phyloP scores from a whole-genome alignment of 2,797 vertebrate genomes.

The Mormyrops boulengeri region DNA sequence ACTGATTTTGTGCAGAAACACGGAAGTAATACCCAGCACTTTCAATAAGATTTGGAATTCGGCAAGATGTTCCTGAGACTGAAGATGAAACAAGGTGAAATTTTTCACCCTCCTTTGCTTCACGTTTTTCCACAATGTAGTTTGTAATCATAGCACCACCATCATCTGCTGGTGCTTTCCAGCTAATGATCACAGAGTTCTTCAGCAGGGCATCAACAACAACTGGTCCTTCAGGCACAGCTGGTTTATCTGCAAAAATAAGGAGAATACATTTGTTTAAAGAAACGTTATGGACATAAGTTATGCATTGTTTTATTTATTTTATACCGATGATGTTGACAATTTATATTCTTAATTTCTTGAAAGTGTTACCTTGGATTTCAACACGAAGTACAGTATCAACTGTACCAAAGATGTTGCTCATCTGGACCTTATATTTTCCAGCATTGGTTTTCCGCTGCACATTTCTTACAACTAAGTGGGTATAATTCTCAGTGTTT shows the following conservation, averaged over 20 bases:
- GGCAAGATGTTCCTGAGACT: conserved; percentile 83
- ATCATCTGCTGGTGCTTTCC: conserved; percentile 90
- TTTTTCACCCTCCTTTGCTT: conserved; percentile 91
- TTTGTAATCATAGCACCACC: conserved; percentile 93
- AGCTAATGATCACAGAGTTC: conserved; percentile 89
- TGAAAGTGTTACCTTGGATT: conserved; percentile 83
- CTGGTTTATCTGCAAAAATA: conserved; percentile 81
- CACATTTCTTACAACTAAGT: conserved; percentile 90
- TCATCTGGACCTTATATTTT: conserved; percentile 94
- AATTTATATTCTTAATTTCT: neutral
- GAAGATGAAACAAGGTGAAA: conserved; percentile 93
- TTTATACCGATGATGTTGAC: neutral
- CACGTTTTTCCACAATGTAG: conserved; percentile 91
- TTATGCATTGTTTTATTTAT: neutral
- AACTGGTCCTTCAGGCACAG: conserved; percentile 81
- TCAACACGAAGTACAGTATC: conserved; percentile 85
- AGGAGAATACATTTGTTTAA: conserved; percentile 2
- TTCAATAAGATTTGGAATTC: conserved; percentile 85
- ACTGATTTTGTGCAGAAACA: conserved; percentile 92
- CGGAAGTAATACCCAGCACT: conserved; percentile 97
- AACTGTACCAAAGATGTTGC: conserved; percentile 83
- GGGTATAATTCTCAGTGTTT: conserved; percentile 94
- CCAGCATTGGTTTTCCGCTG: conserved; percentile 89
- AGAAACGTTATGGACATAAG: neutral
- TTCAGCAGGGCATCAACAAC: conserved; percentile 87